Evolutionary conservation across 1,140 invertebrate species (phyloP), one percentile per base, ranked within the genome.

Genomic region (Aplysia californica): DNA sequence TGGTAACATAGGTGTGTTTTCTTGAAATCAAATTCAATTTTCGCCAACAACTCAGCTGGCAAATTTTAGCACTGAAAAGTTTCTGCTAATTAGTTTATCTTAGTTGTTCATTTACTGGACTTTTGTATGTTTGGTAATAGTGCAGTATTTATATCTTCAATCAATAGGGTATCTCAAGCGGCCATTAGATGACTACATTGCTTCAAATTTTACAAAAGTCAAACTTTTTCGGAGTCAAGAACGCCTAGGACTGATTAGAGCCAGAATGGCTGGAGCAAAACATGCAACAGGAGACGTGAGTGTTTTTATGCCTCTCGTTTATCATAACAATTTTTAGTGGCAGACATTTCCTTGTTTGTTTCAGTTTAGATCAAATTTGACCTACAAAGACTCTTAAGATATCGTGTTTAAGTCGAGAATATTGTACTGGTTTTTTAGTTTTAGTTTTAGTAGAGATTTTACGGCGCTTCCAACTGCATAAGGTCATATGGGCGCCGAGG

Each of bases 151-250:
- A n/a, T n/a, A n/a, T n/a, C n/a, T n/a, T n/a, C n/a, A n/a, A n/a
- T 71, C 65, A 50, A 26, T 72, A 97, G 96, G 94, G 38, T 96
- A 98, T 89, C 90, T 97, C 69, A 97, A 97, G 89, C 91, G 94
- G 76, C 95, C 96, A 83, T 90, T 99, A 77, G 96, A 97, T 78
- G 94, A 96, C 78, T 99, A 99, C 87, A 95, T 98, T n/a, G 20
- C 26, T 15, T 20, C 69, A 23, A 20, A 73, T 59, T 77, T 81
- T 56, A 38, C 91, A 93, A 85, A 94, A 82, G 95, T 95, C 0
- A 93, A 93, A 73, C 90, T 97, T 33, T 90, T 94, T 50, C 93
- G 93, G 84, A 96, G 96, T 15, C 90, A 92, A 20, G 91, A 91
- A 85, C 91, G 97, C 67, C 94, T 97, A 90, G 98, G 98, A 20